Base-by-base conservation (phyloP, 2,113 vertebrate genomes). In the Myodes glareolus region DNA sequence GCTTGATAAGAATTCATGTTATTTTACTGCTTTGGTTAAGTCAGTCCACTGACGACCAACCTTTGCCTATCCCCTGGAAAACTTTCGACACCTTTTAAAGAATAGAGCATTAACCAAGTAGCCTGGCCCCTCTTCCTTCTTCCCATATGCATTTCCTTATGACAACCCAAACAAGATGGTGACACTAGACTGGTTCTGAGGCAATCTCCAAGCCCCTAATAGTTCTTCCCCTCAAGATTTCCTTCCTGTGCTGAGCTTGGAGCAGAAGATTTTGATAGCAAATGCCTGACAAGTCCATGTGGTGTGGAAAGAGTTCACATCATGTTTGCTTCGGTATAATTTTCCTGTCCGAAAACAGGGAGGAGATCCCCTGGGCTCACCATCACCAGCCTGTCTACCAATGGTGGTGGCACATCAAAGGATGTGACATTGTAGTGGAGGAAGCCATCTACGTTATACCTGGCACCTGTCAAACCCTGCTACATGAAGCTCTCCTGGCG, bases 31-130 rank as follows among this genome's bases (percentile, higher is more conserved):
- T 65, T 1, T 27, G 42, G 91, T 82, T 50, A 82, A 52, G 9
- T 85, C 31, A 29, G 47, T 50, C 25, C 75, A 82, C 4, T 3
- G 8, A 91, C 90, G 45, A 42, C 47, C 27, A 21, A 58, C 31
- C 50, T 61, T 81, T 89, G 76, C 8, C 75, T 31, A 58, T 77
- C 36, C 39, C n/a, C 80, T 76, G 29, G 72, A 92, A 93, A 80
- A 31, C 12, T 94, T 80, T 96, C 5, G 92, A 85, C 19, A 65
- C 33, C 7, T 16, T 5, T 61, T 50, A 72, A n/a, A 81, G 63
- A 45, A 7, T 33, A 87, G 61, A 91, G 67, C 39, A 21, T 29
- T 86, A 91, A 39, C 45, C 4, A 5, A 80, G 31, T 25, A 55
- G 31, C 21, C 72, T 50, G 58, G 27, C 9, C 36, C 39, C 29